Base-by-base conservation (phyloP, 2,113 vertebrate genomes). In the Malaclemys terrapin region DNA sequence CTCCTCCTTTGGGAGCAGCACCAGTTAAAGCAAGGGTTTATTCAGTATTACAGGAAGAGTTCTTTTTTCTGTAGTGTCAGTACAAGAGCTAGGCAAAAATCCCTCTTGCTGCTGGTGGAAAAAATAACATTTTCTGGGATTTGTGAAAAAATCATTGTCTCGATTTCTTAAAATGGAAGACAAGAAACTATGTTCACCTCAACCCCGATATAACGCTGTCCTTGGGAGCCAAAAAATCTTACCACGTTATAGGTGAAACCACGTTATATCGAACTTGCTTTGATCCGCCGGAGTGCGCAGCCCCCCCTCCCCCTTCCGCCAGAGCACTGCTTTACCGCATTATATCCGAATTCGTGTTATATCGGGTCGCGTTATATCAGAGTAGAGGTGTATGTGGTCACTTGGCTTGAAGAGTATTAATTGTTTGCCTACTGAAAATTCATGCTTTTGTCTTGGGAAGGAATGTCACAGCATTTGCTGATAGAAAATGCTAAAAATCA, bases 361-460 rank as follows among this genome's bases (percentile, higher is more conserved):
- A 45, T 45, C 45, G 45, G 45, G 45, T 45, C 45, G 6, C 45
- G 45, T 45, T 45, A 45, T 45, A 45, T 45, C 45, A 6, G 45
- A 5, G 45, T 45, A 45, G 45, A 6, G 45, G 45, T 45, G 45
- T 95, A 96, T 90, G 78, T 5, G 4, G 7, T 96, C 76, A 9
- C 12, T 84, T 92, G 91, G 72, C 85, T 80, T 59, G n/a, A 87
- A 27, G 52, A 35, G 79, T 47, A 81, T 52, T 54, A 80, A 52
- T 84, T 89, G 47, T 94, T 94, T 82, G 79, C 24, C 59, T 54
- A 47, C 62, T 62, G 45, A 96, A 96, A 94, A 87, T 49, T 47
- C 0, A 14, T 80, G 31, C 19, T 89, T 93, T 93, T 93, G 76
- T 94, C 38, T 11, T 87, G 38, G 53, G 62, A 27, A 86, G 16